phyloP scores from a whole-genome alignment of 1,140 invertebrate genomes.

The Lepidurus apus region DNA sequence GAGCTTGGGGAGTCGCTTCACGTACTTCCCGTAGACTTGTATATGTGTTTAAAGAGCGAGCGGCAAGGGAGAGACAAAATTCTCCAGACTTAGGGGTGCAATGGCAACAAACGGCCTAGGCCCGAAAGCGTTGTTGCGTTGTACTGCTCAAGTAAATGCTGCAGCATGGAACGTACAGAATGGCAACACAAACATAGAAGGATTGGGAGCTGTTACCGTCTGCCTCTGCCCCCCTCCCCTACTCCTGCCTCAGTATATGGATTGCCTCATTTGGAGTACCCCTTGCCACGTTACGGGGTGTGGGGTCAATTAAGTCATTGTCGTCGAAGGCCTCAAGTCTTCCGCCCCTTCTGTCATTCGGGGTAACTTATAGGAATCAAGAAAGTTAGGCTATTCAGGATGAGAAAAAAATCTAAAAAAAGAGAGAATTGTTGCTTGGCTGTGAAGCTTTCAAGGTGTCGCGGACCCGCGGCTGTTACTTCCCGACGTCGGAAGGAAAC shows the following conservation, averaged over 20 bases:
- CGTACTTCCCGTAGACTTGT: neutral
- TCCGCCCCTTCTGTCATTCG: neutral
- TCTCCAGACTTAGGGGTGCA: neutral
- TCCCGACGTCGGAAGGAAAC: conserved; percentile 8
- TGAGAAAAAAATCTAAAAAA: neutral
- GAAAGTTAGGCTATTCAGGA: neutral
- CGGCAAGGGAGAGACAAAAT: neutral
- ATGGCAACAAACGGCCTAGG: too few relatives aligned
- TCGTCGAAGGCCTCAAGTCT: neutral
- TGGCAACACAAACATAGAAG: conserved; percentile 3
- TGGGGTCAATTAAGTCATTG: conserved; percentile 21
- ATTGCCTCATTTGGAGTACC: conserved; percentile 18
- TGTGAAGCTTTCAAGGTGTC: neutral
- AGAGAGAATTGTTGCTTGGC: neutral
- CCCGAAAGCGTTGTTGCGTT: neutral
- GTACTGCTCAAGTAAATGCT: neutral
- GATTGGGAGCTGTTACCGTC: conserved; percentile 6
- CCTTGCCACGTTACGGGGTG: neutral
- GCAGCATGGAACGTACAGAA: neutral
- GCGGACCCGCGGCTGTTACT: neutral
- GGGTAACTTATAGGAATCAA: neutral
- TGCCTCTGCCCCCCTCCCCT: neutral
- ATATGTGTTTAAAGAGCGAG: neutral
- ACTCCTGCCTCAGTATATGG: neutral
- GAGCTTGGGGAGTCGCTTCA: conserved; percentile 6